These are phyloP conservation scores for Prosapia bicincta DNA, from an alignment of 2,888 invertebrate species.

Conservation along the genomic window DNA sequence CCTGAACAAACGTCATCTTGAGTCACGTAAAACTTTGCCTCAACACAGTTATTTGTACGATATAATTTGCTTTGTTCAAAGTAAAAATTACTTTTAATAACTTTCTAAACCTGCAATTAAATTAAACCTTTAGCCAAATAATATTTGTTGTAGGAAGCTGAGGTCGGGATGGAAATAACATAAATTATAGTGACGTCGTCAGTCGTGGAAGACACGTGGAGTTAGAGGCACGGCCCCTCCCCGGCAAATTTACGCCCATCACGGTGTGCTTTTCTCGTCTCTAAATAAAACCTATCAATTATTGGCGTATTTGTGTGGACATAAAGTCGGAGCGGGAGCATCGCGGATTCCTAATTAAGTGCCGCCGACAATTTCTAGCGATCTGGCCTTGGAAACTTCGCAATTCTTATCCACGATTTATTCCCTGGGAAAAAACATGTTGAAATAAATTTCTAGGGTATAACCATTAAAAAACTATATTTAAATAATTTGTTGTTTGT, in stretches of 20 bases:
- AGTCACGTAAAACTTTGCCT: no score
- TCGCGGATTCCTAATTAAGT: not conserved
- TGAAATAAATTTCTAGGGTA: no score
- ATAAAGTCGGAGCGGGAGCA: not conserved
- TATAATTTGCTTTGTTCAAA: not conserved
- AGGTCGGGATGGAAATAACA: not conserved
- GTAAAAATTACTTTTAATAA: not conserved
- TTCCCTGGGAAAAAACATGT: no score
- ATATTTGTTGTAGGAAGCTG: not conserved
- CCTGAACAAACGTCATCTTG: no score
- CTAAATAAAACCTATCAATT: slow-evolving; percentile 2
- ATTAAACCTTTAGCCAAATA: not conserved
- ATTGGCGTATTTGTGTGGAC: not conserved
- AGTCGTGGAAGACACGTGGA: not conserved
- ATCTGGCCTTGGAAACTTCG: not conserved
- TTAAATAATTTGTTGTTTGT: no score
- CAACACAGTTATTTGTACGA: not conserved
- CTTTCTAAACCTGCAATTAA: not conserved
- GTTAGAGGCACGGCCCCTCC: not conserved
- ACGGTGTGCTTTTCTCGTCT: not conserved
- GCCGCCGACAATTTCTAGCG: not conserved
- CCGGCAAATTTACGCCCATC: not conserved
- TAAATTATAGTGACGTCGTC: not conserved
- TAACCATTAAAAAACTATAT: no score
- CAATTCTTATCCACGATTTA: no score